A percentile compares a stretch with the other conserved stretches of the same genome.
Evolutionary conservation across 2,888 invertebrate genomes (phyloP).

Genomic region (Erpobdella octoculata): DNA sequence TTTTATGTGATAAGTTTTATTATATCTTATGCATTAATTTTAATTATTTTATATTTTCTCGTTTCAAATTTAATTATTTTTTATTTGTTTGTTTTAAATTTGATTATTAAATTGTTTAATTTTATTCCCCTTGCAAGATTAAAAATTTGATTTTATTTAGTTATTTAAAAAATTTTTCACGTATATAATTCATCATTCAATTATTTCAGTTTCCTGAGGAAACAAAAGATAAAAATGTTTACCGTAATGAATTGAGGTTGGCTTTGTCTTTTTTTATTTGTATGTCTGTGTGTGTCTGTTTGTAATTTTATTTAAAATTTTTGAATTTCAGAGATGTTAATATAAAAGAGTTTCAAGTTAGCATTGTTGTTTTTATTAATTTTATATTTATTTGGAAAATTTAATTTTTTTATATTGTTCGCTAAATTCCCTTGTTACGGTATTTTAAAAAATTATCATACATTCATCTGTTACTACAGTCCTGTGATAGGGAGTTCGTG

Average conservation of each 20-base stretch:
- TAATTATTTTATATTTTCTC: too few species aligned
- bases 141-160: background rate
- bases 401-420: background rate
- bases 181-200: background rate
- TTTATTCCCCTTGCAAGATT: too few species aligned
- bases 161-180: background rate
- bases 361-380: conserved; percentile 5
- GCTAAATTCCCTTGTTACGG: background rate
- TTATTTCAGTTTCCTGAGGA: conserved; percentile 48
- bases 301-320: conserved; percentile 30
- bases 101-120: too few species aligned
- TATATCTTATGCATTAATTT: too few species aligned
- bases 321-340: conserved; percentile 45
- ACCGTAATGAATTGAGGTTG: conserved; percentile 46
- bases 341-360: conserved; percentile 44
- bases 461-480: too few species aligned
- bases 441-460: too few species aligned
- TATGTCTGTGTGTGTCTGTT: background rate
- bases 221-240: conserved; percentile 48
- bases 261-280: background rate
- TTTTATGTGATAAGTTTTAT: too few species aligned
- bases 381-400: background rate
- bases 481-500: conserved; percentile 47
- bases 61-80: too few species aligned
- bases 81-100: too few species aligned